These are phyloP conservation scores for Cyphomyrus discorhynchus DNA, from an alignment of 2,113 vertebrate genomes.

Conservation along the genomic window DNA sequence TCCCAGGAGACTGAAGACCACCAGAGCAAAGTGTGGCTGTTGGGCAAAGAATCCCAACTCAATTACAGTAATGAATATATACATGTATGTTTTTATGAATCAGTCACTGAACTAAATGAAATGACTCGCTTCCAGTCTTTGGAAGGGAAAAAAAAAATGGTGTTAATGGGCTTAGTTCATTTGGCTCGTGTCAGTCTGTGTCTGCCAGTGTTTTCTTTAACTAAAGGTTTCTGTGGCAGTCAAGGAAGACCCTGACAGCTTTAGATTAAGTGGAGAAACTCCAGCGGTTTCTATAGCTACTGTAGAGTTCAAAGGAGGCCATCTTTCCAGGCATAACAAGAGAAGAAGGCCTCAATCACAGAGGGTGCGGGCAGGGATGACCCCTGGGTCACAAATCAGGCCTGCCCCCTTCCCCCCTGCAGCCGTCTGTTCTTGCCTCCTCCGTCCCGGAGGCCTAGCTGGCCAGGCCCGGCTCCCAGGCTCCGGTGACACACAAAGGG, in stretches of 20 bases:
- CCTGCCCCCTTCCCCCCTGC: constrained; percentile 26
- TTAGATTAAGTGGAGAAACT: constrained; percentile 58
- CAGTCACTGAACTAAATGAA: not conserved
- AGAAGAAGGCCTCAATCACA: constrained; percentile 57
- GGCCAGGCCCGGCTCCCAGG: constrained; percentile 39
- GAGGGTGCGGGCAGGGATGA: constrained; percentile 46
- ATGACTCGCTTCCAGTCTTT: not conserved
- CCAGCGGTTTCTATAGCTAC: constrained; percentile 60
- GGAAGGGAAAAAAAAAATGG: not conserved
- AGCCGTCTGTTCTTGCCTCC: not conserved
- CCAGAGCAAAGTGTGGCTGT: not conserved
- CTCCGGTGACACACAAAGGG: constrained; percentile 46
- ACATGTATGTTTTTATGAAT: not conserved
- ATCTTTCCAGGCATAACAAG: constrained; percentile 59
- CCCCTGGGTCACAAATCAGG: constrained; percentile 55
- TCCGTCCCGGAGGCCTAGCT: constrained; percentile 35
- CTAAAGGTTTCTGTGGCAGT: constrained; percentile 37
- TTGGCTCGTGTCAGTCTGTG: constrained; percentile 47
- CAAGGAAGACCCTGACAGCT: constrained; percentile 59
- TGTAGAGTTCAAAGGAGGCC: constrained; percentile 61
- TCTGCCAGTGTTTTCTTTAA: constrained; percentile 38
- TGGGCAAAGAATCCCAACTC: not conserved
- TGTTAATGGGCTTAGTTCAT: constrained; percentile 34
- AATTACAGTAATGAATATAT: not conserved
- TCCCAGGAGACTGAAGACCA: not conserved